phyloP scores from a whole-genome alignment of 92 coral and sea anemone species.

The Zoanthus gigantus region DNA sequence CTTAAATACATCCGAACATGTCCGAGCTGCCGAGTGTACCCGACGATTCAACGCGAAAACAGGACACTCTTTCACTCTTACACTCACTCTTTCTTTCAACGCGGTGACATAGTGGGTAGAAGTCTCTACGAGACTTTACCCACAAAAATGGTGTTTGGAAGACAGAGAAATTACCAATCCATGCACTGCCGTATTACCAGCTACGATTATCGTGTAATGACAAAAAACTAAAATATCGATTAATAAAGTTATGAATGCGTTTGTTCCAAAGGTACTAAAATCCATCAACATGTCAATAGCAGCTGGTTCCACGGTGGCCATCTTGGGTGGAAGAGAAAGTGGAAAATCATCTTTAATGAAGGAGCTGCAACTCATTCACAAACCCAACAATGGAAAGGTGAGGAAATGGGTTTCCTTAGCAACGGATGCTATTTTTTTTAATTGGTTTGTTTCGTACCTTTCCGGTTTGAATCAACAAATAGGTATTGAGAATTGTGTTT shows the following conservation, averaged over 20 bases:
- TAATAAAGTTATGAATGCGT: neutral
- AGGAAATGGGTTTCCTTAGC: neutral
- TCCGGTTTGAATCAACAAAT: neutral
- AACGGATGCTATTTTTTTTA: neutral
- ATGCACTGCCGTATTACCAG: too few species aligned
- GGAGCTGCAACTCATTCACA: slow-evolving; percentile 71
- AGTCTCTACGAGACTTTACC: too few species aligned
- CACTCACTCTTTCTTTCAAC: too few species aligned
- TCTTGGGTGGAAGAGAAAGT: slow-evolving; percentile 70
- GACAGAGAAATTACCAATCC: too few species aligned
- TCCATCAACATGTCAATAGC: slow-evolving; percentile 73
- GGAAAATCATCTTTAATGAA: slow-evolving; percentile 72
- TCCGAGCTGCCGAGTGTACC: too few species aligned
- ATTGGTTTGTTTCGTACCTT: neutral
- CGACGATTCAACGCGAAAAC: too few species aligned
- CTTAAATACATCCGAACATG: too few species aligned
- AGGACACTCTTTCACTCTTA: too few species aligned
- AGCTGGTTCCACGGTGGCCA: slow-evolving; percentile 70
- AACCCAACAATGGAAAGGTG: slow-evolving; percentile 74
- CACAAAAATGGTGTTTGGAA: too few species aligned
- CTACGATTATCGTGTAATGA: too few species aligned
- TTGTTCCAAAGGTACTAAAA: slow-evolving; percentile 68
- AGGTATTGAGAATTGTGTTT: neutral
- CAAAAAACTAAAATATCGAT: neutral
- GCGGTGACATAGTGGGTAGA: too few species aligned